Base-by-base conservation (phyloP, 2,888 invertebrate species). In the Pegoplata infirma region DNA sequence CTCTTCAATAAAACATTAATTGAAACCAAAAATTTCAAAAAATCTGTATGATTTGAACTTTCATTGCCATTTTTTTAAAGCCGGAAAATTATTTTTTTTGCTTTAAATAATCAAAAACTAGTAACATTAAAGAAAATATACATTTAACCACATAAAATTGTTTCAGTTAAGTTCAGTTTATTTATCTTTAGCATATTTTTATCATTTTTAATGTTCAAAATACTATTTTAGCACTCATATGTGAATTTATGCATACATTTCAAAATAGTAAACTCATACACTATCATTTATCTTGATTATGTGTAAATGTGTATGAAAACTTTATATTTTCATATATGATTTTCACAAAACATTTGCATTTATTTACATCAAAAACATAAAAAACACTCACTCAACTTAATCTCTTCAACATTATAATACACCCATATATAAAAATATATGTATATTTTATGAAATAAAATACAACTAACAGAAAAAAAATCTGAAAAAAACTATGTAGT, bases 281-380 rank as follows among this genome's bases (percentile, higher is more conserved):
- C 23, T 25, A 63, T 72, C 66, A 75, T 79, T 71, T 71, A 63
- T 75, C 71, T 75, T 67, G 61, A 79, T 75, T 67, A 75, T 75
- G 44, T 71, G 21, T n/a, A 67, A 75, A 71, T 53, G 49, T 71
- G 16, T 23, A 51, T 61, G 23, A 61, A 68, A 58, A 64, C 16
- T 66, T 71, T 61, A 47, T 21, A 51, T 28, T 17, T 40, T 53
- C 67, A 64, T 56, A 49, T 44, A 19, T 23, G 36, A 21, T 40
- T 66, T 68, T 66, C 51, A 36, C 19, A 2, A n/a, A 44, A 49
- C 47, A 74, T 74, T 66, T 69, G 49, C 40, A 64, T 53, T 64
- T 73, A 77, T 73, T 63, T 56, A 68, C 40, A 46, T 64, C 47
- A 53, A 23, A 44, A 72, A 69, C 47, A 16, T 12, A 8, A n/a